These are phyloP conservation scores for Saguinus midas DNA, from an alignment of 2,113 vertebrate genomes.

Conservation along the genomic window DNA sequence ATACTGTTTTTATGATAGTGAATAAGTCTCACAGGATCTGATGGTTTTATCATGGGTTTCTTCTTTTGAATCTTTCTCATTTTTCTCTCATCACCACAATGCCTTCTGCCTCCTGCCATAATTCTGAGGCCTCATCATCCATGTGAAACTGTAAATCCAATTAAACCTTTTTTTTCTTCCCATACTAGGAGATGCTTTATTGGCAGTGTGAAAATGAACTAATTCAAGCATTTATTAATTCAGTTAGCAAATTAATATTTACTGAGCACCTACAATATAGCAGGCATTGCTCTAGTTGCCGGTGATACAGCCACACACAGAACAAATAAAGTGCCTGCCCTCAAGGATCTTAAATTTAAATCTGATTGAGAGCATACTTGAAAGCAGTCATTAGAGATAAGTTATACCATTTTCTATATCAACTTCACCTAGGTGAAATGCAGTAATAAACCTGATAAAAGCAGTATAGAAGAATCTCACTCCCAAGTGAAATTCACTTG, in stretches of 20 bases:
- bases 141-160: too few species aligned
- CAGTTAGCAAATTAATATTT: neutral
- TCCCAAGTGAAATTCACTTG: neutral
- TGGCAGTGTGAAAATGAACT: too few species aligned
- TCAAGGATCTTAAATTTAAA: neutral
- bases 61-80: too few species aligned
- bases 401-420: neutral
- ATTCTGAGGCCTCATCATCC: too few species aligned
- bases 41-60: too few species aligned
- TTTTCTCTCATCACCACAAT: too few species aligned
- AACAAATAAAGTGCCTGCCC: neutral
- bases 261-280: neutral
- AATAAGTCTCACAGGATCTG: too few species aligned
- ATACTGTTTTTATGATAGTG: too few species aligned
- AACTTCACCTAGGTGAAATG: neutral
- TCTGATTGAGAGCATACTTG: neutral
- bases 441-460: neutral
- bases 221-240: neutral
- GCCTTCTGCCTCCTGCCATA: too few species aligned
- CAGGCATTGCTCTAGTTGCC: neutral
- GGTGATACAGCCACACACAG: neutral
- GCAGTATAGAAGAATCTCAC: neutral
- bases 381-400: neutral
- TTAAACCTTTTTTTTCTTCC: too few species aligned
- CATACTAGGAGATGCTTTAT: too few species aligned